Conservation (phyloP, 2,888 invertebrate species). For the Lycaena phlaeas region DNA sequence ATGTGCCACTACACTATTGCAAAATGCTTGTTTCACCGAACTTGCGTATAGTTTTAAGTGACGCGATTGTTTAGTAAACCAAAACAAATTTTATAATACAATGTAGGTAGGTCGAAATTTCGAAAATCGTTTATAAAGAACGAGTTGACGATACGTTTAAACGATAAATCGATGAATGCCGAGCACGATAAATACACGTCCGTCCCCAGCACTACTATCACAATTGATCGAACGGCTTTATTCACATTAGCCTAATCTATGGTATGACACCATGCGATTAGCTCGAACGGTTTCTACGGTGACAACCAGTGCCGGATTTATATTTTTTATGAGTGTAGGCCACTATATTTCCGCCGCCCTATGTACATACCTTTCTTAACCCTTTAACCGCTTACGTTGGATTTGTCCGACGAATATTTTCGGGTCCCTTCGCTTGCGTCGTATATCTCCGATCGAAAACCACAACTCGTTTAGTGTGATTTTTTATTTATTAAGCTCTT, state of each 20-base stretch:
- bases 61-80: conserved; percentile 4
- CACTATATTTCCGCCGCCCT: too few species aligned
- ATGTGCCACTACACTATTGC: conserved; percentile 50
- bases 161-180: not conserved
- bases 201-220: not conserved
- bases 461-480: too few species aligned
- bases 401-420: too few species aligned
- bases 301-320: too few species aligned
- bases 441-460: too few species aligned
- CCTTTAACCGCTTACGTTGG: too few species aligned
- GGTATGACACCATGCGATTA: not conserved
- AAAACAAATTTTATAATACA: not conserved
- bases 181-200: not conserved
- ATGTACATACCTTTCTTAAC: too few species aligned
- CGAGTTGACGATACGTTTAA: not conserved
- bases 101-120: too few species aligned
- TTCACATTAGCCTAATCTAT: not conserved
- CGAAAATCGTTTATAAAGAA: not conserved
- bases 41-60: conserved; percentile 8
- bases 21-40: conserved; percentile 17
- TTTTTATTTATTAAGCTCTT: too few species aligned
- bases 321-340: too few species aligned
- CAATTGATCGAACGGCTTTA: not conserved
- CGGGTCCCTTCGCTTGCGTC: too few species aligned
- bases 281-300: conserved; percentile 1